Evolutionary conservation across 2,888 invertebrate species (phyloP), one percentile per base, ranked within the genome.

Genomic region (Lordiphosa fenestrarum): DNA sequence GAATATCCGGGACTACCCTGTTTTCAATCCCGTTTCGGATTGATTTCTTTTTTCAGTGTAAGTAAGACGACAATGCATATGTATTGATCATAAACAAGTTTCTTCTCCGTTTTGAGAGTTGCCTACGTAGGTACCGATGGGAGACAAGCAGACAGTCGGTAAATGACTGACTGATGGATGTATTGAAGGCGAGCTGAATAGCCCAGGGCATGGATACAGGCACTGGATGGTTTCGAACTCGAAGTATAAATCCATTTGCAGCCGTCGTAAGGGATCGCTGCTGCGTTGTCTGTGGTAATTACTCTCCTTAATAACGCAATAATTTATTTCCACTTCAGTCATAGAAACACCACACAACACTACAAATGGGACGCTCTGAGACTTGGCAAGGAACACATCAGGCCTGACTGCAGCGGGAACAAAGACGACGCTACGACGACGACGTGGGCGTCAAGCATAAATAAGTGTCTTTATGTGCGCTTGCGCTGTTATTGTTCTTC

Each of bases 231-330:
- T 9, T 30, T 10, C 9, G 13, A 44, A 30, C 33, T 10, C 13
- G 9, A 44, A n/a, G 33, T 33, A 41, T 47, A 66, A 73, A 72
- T 70, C 62, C 59, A 70, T 66, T 66, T 66, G 59, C 70, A 55
- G 66, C 53, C 50, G 40, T 62, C 59, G 59, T 41, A 48, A 53
- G 59, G 53, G 35, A 52, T 66, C 60, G 72, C 55, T 55, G 53
- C 52, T 52, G 60, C 61, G 59, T 63, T 63, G 60, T 63, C 64
- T 77, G 70, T 65, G 57, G 70, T 78, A 75, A 75, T 77, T 81
- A 77, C 82, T 77, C 74, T 82, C 67, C 71, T 73, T 78, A 75
- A 75, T 73, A 77, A 62, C 63, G 64, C 65, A 65, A 66, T 66
- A 74, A 77, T 70, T 82, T 73, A 75, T 66, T 74, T 82, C 70